Percentiles rank a stretch among this genome's conserved stretches.
phyloP scores from a whole-genome alignment of 2,888 invertebrate genomes.

The Eupithecia centaureata region DNA sequence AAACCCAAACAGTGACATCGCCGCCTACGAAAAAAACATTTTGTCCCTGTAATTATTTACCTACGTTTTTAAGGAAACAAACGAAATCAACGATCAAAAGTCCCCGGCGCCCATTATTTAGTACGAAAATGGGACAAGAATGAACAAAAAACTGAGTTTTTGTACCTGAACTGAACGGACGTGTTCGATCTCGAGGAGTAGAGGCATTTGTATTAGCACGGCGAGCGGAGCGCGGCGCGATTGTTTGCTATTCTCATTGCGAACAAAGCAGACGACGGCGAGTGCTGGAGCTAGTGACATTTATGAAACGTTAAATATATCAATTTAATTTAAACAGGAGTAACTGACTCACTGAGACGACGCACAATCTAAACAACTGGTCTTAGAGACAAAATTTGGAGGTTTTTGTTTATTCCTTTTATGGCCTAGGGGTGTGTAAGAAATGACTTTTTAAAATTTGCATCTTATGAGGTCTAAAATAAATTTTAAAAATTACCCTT shows the following conservation, averaged over 20 bases:
- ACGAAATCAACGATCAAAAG: slow-evolving; percentile 23
- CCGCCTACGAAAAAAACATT: neutral
- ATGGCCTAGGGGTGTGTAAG: no score
- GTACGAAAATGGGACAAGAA: slow-evolving; percentile 20
- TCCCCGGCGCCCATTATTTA: slow-evolving; percentile 22
- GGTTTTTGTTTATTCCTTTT: no score
- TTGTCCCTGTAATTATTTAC: slow-evolving; percentile 5
- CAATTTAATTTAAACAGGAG: no score
- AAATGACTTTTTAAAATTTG: no score
- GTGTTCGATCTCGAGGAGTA: slow-evolving; percentile 42
- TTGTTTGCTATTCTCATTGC: slow-evolving; percentile 69
- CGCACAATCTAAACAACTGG: no score
- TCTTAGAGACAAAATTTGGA: no score
- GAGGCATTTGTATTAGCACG: slow-evolving; percentile 42
- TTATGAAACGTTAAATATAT: neutral
- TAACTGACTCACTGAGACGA: no score
- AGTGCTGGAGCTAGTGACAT: slow-evolving; percentile 1
- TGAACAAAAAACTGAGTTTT: slow-evolving; percentile 25
- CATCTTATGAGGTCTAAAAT: no score
- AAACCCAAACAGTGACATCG: neutral
- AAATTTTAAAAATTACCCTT: no score
- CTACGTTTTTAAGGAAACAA: slow-evolving; percentile 21
- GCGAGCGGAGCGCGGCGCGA: slow-evolving; percentile 49
- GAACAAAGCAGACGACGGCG: slow-evolving; percentile 58
- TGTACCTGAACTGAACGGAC: slow-evolving; percentile 34